Evolutionary conservation across 2,888 invertebrate species (phyloP), one percentile per base, ranked within the genome.

Genomic region (Stomorhina lunata): DNA sequence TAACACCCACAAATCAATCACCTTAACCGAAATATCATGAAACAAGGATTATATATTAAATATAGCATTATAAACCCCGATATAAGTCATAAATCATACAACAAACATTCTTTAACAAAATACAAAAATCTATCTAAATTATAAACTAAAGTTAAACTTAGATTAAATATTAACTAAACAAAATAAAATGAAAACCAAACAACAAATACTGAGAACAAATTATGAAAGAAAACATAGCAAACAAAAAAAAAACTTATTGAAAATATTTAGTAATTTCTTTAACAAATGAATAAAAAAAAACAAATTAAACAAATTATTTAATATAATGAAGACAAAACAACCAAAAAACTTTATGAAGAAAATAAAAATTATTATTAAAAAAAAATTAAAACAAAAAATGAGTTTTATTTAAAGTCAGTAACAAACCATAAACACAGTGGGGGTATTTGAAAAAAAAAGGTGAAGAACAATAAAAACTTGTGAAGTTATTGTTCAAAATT

Each of bases 331-430:
- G 17, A 43, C 10, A n/a, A 43, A 53, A 63, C 37, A 50, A 27
- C 32, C 34, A 65, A 55, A 9, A 43, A 65, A 53, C 32, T 45
- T 65, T 53, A 66, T 55, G 7, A 15, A 48, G 12, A 43, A 75
- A 73, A 76, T 75, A 76, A 73, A 75, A 65, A 81, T 73, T 73
- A 55, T 83, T 72, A 80, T 66, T 72, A 59, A 63, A 79, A 55
- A 43, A 59, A 61, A 50, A 48, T 45, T 66, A 50, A 17, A 45
- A 55, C 9, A 32, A 34, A 4, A 48, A 12, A 2, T 4, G 0
- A 27, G 34, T 72, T 72, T 59, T 57, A 59, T 22, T 66, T 48
- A n/a, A n/a, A 34, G 17, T 6, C 0, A 34, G 32, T 9, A 4
- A 4, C 22, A 50, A n/a, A n/a, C n/a, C n/a, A n/a, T n/a, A n/a